Evolutionary conservation across 1,140 invertebrate genomes (phyloP), one percentile per base, ranked within the genome.

Genomic region (Himalopsyche phryganea): DNA sequence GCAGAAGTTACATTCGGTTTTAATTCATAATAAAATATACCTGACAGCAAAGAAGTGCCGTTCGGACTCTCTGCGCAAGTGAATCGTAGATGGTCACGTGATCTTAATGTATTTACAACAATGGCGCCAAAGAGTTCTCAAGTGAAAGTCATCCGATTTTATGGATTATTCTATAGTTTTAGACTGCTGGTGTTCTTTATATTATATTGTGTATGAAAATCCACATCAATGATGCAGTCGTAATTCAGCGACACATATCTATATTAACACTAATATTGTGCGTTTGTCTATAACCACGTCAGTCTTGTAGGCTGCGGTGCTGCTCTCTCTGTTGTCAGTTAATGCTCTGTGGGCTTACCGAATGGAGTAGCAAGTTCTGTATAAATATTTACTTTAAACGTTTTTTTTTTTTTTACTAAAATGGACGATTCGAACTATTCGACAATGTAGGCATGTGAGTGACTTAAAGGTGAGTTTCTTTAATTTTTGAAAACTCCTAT

Each of bases 251-350:
- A 5, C 38, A 40, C 15, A 5, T 15, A 40, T 40, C 11, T 40
- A 40, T 15, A 40, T 15, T 13, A 40, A 40, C 15, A 40, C 38
- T 13, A 35, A 17, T 36, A 47, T 55, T 47, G 41, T 55, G 14
- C 51, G 42, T 47, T 47, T 42, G 52, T 46, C 52, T 55, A 55
- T 36, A 55, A 55, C 52, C 52, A 55, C 52, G 52, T 55, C 52
- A 55, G 52, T 55, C 52, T 55, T 28, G 33, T 52, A 20, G 51
- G 13, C 45, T 36, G 63, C 51, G 51, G 72, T 79, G 75, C 71
- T 76, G 82, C 82, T 81, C 81, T 77, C 83, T 84, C 75, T 77
- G 80, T 81, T 84, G 82, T 84, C 82, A 84, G 83, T 84, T 80
- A 28, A 28, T 28, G 23, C 23, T 83, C 83, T 82, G 83, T 82